Base-by-base conservation (phyloP, 2,888 invertebrate genomes). In the Ophioninae sp. region DNA sequence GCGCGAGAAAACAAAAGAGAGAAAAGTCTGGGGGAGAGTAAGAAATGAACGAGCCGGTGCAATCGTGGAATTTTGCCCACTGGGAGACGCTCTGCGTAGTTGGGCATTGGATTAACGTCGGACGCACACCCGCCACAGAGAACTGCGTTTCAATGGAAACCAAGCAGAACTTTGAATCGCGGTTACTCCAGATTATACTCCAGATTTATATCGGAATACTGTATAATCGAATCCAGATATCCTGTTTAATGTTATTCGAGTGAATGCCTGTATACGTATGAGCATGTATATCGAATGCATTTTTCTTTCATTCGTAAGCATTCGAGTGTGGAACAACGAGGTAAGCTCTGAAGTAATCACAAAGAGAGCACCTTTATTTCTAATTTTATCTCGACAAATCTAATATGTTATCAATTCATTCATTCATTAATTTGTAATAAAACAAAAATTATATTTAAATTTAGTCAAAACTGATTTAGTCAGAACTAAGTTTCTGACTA, bases 191-290 rank as follows among this genome's bases (percentile, higher is more conserved):
- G 83, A 84, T 81, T 84, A 84, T 84, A 69, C 83, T 56, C 77
- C 74, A 84, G 83, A 84, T 84, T 84, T 84, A 84, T 84, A 81
- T 84, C 84, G 75, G 75, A 81, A 63, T 79, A 81, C 81, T 79
- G 78, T 81, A 84, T 84, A 84, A 84, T 81, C 81, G 84, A 84
- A 81, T 84, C 72, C 75, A 67, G 81, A 84, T 81, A 83, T 80
- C 67, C 79, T 77, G 68, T 39, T 79, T 79, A 74, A 83, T 77
- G 74, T 78, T 71, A 80, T 77, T 51, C 68, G 8, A 51, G 44
- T 20, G 23, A 13, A 17, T 75, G 30, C 22, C 56, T 56, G 3
- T 30, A 30, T 30, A 30, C 30, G 30, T 30, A 30, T 30, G 1
- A 2, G 30, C 30, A 30, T 3, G 30, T 30, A 30, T 30, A 30